A percentile compares a stretch with the other conserved stretches of the same genome.
Evolutionary conservation across 1,140 invertebrate species (phyloP).

Genomic region (Ooceraea biroi): DNA sequence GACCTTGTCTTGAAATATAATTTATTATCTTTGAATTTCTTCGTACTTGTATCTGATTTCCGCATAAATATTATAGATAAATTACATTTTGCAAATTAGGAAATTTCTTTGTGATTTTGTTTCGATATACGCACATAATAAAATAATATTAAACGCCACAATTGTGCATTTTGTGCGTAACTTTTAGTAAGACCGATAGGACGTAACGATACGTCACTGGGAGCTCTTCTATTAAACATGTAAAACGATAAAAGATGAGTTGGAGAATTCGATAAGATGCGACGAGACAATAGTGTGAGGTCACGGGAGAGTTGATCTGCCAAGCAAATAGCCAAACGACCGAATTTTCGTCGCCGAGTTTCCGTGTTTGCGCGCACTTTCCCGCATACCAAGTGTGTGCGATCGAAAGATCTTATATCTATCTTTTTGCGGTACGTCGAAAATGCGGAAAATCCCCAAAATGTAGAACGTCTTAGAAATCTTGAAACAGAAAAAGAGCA

Average conservation of each 20-base stretch:
- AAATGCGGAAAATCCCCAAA: background rate
- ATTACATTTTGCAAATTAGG: no score
- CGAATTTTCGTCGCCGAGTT: slow-evolving; percentile 63
- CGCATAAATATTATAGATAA: no score
- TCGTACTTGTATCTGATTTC: background rate
- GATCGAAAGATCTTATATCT: slow-evolving; percentile 40
- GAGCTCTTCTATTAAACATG: background rate
- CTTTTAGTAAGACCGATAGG: background rate
- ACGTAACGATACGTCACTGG: background rate
- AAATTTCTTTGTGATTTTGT: no score
- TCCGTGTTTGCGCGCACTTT: slow-evolving; percentile 65
- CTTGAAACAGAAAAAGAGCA: background rate
- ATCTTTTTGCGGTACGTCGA: background rate
- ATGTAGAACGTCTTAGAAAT: background rate
- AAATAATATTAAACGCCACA: no score
- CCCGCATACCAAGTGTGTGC: slow-evolving; percentile 66
- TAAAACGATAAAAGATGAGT: slow-evolving; percentile 4
- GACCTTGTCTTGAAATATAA: background rate
- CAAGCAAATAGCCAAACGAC: slow-evolving; percentile 58
- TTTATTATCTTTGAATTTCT: background rate
- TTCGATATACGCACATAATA: no score
- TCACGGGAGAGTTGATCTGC: slow-evolving; percentile 45
- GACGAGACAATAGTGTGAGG: slow-evolving; percentile 23
- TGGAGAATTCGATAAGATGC: slow-evolving; percentile 8
- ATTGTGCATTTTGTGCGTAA: no score